These are phyloP conservation scores for Etheostoma perlongum DNA, from an alignment of 2,797 vertebrate species.

Conservation along the genomic window DNA sequence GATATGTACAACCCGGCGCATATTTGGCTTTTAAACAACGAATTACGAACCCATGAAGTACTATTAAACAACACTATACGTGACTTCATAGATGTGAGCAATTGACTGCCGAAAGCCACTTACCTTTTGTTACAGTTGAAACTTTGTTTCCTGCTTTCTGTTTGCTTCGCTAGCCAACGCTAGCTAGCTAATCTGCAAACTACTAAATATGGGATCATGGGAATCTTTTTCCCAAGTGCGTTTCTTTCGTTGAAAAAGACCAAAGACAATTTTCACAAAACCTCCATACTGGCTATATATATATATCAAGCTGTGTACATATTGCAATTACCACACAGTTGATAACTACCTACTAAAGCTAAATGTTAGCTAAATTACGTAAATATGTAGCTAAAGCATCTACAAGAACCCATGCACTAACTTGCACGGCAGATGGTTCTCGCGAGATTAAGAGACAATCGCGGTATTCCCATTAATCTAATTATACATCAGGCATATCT, in stretches of 20 bases:
- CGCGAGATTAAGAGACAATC: too few species aligned
- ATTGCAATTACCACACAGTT: not conserved
- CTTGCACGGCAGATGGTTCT: too few species aligned
- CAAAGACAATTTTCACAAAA: not conserved
- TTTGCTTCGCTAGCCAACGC: conserved; percentile 6
- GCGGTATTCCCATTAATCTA: too few species aligned
- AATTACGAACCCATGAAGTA: not conserved
- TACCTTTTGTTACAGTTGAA: conserved; percentile 1
- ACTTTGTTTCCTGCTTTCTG: not conserved
- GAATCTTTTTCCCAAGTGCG: conserved; percentile 14
- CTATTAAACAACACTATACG: accelerated
- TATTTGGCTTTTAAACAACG: not conserved
- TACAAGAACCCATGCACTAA: too few species aligned
- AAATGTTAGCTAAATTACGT: too few species aligned
- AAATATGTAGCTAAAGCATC: too few species aligned
- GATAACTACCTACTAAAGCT: too few species aligned
- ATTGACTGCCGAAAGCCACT: not conserved
- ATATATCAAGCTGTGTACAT: not conserved
- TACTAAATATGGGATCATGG: conserved; percentile 68
- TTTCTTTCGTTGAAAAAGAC: not conserved
- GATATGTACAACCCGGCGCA: accelerated
- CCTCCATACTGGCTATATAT: too few species aligned
- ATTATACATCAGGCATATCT: too few species aligned
- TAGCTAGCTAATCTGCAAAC: conserved; percentile 48
- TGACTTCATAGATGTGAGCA: not conserved